These are phyloP conservation scores for Orchesella flavescens DNA, from an alignment of 2,888 invertebrate genomes.

Conservation along the genomic window DNA sequence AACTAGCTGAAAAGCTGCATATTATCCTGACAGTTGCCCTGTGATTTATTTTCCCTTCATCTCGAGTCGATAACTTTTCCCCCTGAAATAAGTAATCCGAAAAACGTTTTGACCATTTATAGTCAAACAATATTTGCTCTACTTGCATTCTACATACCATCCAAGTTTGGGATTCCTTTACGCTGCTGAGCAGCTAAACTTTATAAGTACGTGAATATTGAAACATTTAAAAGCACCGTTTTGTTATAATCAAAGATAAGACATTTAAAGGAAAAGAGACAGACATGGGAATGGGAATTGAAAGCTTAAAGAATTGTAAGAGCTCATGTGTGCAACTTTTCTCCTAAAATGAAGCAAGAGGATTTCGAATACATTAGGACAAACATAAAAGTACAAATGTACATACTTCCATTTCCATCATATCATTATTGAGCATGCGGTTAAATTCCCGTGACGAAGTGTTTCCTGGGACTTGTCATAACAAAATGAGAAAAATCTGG, in stretches of 20 bases:
- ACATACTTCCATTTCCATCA: background rate
- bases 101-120: slow-evolving; percentile 37
- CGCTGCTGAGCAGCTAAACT: too few species aligned
- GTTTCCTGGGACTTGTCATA: slow-evolving; percentile 44
- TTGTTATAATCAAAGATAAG: too few species aligned
- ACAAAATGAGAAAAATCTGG: slow-evolving; percentile 37
- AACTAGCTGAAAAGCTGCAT: slow-evolving; percentile 37
- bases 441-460: slow-evolving; percentile 57
- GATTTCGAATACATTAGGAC: background rate
- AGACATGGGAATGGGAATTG: background rate
- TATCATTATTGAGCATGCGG: slow-evolving; percentile 37
- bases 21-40: slow-evolving; percentile 23
- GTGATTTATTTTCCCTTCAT: slow-evolving; percentile 38
- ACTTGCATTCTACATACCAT: too few species aligned
- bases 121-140: background rate
- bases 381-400: too few species aligned
- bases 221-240: background rate
- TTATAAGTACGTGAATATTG: slow-evolving; percentile 2
- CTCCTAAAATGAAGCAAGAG: background rate
- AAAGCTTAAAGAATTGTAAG: background rate
- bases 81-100: slow-evolving; percentile 21
- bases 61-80: slow-evolving; percentile 28
- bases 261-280: too few species aligned
- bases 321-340: background rate
- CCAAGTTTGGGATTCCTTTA: too few species aligned